These are phyloP conservation scores for Sebastes elongatus DNA, from an alignment of 2,797 vertebrate genomes.

Conservation along the genomic window DNA sequence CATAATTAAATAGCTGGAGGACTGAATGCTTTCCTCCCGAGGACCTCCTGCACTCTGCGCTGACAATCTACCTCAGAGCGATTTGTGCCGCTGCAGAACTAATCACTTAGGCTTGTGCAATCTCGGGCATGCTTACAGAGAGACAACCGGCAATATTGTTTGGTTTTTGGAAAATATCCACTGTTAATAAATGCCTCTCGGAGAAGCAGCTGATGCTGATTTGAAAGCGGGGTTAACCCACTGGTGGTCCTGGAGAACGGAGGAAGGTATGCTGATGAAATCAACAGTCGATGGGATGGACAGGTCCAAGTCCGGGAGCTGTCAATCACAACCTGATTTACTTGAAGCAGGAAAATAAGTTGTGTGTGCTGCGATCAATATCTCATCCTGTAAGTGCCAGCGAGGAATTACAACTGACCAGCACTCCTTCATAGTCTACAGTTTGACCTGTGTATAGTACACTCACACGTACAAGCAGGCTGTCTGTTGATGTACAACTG, in stretches of 20 bases:
- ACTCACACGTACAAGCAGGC: background rate
- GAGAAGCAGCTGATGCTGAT: constrained; percentile 50
- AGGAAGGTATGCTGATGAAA: constrained; percentile 33
- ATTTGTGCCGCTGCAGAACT: constrained; percentile 59
- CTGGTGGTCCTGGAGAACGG: background rate
- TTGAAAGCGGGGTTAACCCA: constrained; percentile 45
- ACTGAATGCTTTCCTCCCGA: constrained; percentile 61
- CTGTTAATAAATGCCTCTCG: constrained; percentile 54
- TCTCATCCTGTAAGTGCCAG: constrained; percentile 76
- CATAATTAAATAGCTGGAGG: constrained; percentile 76
- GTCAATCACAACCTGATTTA: constrained; percentile 73
- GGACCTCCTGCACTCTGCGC: constrained; percentile 46
- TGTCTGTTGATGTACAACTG: constrained; percentile 1
- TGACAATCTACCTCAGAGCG: constrained; percentile 58
- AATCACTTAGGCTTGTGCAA: constrained; percentile 73
- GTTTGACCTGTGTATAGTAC: background rate
- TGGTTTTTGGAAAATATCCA: constrained; percentile 60
- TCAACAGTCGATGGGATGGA: constrained; percentile 41
- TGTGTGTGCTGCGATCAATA: constrained; percentile 64
- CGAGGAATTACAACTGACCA: constrained; percentile 51
- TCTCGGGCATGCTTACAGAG: constrained; percentile 45
- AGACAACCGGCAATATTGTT: constrained; percentile 58
- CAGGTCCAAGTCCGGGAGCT: constrained; percentile 21
- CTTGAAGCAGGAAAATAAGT: constrained; percentile 63
- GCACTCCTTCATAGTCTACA: constrained; percentile 1